These are phyloP conservation scores for Agrypnia vestita DNA, from an alignment of 1,140 invertebrate species.

Conservation along the genomic window DNA sequence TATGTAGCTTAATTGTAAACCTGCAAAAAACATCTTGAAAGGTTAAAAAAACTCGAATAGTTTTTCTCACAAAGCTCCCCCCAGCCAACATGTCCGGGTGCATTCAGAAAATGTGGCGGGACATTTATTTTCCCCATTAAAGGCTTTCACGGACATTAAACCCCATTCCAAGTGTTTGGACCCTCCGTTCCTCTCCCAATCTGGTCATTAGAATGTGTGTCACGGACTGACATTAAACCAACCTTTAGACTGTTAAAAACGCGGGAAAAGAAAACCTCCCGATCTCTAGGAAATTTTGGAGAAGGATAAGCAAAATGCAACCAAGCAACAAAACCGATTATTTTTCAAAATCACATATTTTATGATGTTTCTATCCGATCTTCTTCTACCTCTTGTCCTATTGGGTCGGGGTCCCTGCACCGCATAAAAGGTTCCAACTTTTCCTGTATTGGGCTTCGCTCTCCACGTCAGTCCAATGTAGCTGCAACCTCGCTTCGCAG, in stretches of 20 bases:
- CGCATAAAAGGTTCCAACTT: too few relatives aligned
- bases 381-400: too few relatives aligned
- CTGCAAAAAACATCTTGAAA: neutral
- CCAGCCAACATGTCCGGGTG: neutral
- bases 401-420: too few relatives aligned
- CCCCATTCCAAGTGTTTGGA: constrained; percentile 39
- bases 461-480: too few relatives aligned
- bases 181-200: constrained; percentile 37
- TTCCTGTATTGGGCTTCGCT: too few relatives aligned
- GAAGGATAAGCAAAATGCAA: neutral
- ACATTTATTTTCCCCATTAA: constrained; percentile 60
- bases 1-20: too few relatives aligned
- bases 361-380: too few relatives aligned
- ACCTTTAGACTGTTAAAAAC: constrained; percentile 48
- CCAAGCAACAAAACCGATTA: neutral
- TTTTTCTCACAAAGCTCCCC: neutral
- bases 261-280: constrained; percentile 13
- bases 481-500: too few relatives aligned
- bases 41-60: neutral
- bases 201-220: constrained; percentile 59
- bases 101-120: constrained; percentile 47
- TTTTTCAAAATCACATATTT: neutral
- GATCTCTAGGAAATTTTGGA: neutral
- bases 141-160: constrained; percentile 58
- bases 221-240: constrained; percentile 60